Evolutionary conservation across 2,113 vertebrate species (phyloP), one percentile per base, ranked within the genome.

Genomic region (Emydocephalus ijimae): DNA sequence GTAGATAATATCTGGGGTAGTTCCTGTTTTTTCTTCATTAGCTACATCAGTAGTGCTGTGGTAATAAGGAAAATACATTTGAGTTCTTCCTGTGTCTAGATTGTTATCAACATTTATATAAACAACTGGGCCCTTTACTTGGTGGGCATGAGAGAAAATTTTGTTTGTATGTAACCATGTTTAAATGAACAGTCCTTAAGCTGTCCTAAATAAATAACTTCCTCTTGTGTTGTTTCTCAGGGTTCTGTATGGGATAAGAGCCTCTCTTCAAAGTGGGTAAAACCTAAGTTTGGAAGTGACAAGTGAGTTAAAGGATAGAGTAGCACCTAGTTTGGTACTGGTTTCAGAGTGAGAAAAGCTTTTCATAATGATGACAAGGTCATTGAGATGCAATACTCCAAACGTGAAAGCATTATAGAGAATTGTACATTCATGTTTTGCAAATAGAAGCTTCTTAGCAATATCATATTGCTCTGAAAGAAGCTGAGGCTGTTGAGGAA

Each of bases 41-140:
- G 74, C 45, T 91, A 55, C 4, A 26, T 39, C 56, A 88, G 15
- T 45, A 48, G 56, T 18, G 3, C 10, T 55, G 54, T 43, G 56
- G 24, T 57, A 15, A 54, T 52, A 91, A 43, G 52, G n/a, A 55
- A 50, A 50, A 45, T 45, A 52, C 29, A 14, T 18, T 50, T 34
- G 2, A 61, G 7, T 24, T 48, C 39, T 52, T 92, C 26, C 39
- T 89, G 14, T n/a, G 23, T 8, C 50, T 89, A 87, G 48, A 88
- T 88, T 89, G 50, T 89, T 89, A 92, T 81, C 34, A 21, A 59
- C 87, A 69, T 18, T 88, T 88, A 88, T 59, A 91, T 89, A 64
- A 87, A 81, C 57, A 91, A 50, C 48, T 57, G 23, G 48, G 89
- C 87, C 90, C 94, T 92, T 59, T 94, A 94, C 95, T 81, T 93